Conservation (phyloP, 2,113 vertebrate genomes). For the Burhinus bistriatus region DNA sequence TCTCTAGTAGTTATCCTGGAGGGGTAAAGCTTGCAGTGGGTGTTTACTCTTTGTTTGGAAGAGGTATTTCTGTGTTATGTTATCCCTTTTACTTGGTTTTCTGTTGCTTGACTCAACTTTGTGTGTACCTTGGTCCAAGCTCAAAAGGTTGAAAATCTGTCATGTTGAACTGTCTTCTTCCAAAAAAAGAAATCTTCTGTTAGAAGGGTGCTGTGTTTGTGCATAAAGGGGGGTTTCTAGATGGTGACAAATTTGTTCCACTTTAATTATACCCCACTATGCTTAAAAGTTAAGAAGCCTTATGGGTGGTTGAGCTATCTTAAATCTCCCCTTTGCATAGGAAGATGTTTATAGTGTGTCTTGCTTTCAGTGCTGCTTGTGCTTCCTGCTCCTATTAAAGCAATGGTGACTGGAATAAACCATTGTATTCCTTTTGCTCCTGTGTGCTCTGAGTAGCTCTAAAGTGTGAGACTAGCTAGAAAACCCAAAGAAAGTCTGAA, state of each 20-base stretch:
- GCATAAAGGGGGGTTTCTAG: accelerated
- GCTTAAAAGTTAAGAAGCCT: background rate
- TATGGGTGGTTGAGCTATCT: background rate
- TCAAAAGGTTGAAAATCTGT: background rate
- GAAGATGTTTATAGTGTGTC: background rate
- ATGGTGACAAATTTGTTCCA: accelerated
- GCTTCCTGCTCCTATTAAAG: background rate
- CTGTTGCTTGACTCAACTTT: accelerated
- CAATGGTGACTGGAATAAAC: background rate
- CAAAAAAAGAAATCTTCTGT: background rate
- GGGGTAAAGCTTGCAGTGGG: accelerated
- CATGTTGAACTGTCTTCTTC: accelerated
- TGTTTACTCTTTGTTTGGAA: accelerated
- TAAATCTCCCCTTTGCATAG: background rate
- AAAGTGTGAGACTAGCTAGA: background rate
- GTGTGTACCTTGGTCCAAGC: accelerated
- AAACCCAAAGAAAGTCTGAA: background rate
- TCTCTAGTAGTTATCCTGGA: accelerated
- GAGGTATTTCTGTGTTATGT: accelerated
- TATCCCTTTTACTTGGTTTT: accelerated
- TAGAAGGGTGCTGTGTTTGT: background rate
- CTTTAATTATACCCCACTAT: accelerated
- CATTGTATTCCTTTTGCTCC: background rate
- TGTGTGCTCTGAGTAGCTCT: background rate
- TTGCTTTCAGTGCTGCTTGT: background rate